phyloP scores from a whole-genome alignment of 2,113 vertebrate genomes.

The Phalacrocorax carbo region DNA sequence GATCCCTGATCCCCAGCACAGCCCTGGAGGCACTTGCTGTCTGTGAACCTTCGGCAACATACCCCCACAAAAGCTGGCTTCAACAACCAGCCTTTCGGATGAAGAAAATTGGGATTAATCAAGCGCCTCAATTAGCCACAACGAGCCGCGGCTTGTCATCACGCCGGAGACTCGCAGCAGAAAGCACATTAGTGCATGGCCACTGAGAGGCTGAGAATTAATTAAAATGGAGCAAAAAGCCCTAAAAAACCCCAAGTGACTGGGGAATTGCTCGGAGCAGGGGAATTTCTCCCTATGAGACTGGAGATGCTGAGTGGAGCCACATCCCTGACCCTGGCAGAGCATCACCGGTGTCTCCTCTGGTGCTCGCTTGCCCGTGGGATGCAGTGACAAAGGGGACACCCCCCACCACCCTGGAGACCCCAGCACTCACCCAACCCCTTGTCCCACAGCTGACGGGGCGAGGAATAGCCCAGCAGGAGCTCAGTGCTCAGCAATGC shows the following conservation, averaged over 20 bases:
- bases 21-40: neutral
- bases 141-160: neutral
- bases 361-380: accelerated
- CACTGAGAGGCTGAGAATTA: neutral
- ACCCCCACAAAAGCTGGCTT: neutral
- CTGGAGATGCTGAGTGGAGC: neutral
- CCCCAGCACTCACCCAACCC: too few species aligned
- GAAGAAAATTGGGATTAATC: conserved; percentile 44
- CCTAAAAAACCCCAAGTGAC: accelerated
- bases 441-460: accelerated
- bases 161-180: neutral
- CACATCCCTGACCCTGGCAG: neutral
- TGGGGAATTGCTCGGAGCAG: neutral
- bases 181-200: neutral
- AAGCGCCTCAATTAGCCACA: neutral
- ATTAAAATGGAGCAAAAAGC: neutral
- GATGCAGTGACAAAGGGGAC: neutral
- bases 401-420: neutral
- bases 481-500: accelerated
- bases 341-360: neutral
- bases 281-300: neutral
- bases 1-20: neutral
- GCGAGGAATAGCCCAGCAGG: neutral
- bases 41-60: neutral
- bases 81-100: neutral